Base-by-base conservation (phyloP, 2,113 vertebrate species). In the Dendropsophus ebraccatus region DNA sequence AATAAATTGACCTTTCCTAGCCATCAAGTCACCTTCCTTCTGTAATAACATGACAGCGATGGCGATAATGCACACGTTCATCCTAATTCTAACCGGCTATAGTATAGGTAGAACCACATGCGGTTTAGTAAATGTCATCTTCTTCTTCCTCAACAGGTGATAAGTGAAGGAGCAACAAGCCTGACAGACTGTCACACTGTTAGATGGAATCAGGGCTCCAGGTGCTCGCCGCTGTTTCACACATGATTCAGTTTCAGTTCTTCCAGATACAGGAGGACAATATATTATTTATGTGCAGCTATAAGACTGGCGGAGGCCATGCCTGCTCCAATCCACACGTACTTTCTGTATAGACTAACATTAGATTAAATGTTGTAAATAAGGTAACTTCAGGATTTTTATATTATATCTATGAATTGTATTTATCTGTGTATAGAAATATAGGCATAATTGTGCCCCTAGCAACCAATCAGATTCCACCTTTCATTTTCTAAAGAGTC, bases 121-220 rank as follows among this genome's bases (percentile, higher is more conserved):
- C 37, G 7, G 19, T 23, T 19, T 9, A 1, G 6, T 23, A 45
- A 21, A 73, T 5, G 32, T 17, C 47, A 76, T 32, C 47, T 47
- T 52, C 21, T 28, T 47, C 19, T 25, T 77, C 47, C 7, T 19
- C 50, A 56, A 78, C 30, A 78, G 30, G 17, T 35, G 28, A 32
- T 54, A 16, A n/a, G 16, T 52, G 75, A 77, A 32, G 50, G 28
- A 54, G 17, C 75, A 35, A 56, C 50, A 56, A 32, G 75, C 52
- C 23, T 78, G 75, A 54, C 49, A 77, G 49, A 77, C 50, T 77
- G 75, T 54, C 49, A 78, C 16, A 77, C 41, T 28, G 21, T 73
- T 47, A 73, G 37, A 47, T 0, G 30, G 47, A n/a, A 47, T 45
- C 37, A 73, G 30, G 19, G 7, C 32, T 70, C 14, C 35, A 37